A percentile compares a stretch with the other conserved stretches of the same genome.
phyloP scores from a whole-genome alignment of 2,888 invertebrate genomes.

The Ptychoptera contaminata region DNA sequence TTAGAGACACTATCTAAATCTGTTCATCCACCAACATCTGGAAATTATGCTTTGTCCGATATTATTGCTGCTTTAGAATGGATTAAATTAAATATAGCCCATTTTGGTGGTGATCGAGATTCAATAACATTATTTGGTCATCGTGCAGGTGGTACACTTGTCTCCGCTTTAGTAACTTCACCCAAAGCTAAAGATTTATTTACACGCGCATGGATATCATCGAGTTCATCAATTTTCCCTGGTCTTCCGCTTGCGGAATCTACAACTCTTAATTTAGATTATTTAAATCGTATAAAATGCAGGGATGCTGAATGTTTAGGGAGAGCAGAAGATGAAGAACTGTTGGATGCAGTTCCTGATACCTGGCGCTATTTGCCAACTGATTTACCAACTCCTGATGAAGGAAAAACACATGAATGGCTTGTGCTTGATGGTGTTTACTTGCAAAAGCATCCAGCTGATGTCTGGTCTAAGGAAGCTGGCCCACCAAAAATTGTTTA shows the following conservation, averaged over 20 bases:
- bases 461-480: slow-evolving; percentile 41
- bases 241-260: slow-evolving; percentile 43
- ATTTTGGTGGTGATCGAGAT: slow-evolving; percentile 67
- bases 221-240: slow-evolving; percentile 58
- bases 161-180: slow-evolving; percentile 51
- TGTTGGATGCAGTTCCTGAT: slow-evolving; percentile 54
- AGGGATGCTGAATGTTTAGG: slow-evolving; percentile 42
- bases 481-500: slow-evolving; percentile 40
- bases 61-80: slow-evolving; percentile 60
- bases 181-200: slow-evolving; percentile 48
- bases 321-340: slow-evolving; percentile 34
- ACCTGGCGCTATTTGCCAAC: slow-evolving; percentile 48
- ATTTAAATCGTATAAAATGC: slow-evolving; percentile 41
- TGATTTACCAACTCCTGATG: slow-evolving; percentile 36
- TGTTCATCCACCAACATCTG: slow-evolving; percentile 58
- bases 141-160: slow-evolving; percentile 69
- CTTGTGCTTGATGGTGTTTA: slow-evolving; percentile 57
- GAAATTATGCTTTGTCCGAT: slow-evolving; percentile 76
- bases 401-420: slow-evolving; percentile 52
- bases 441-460: slow-evolving; percentile 47
- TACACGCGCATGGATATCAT: slow-evolving; percentile 63
- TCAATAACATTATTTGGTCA: slow-evolving; percentile 73
- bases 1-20: slow-evolving; percentile 50
- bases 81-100: slow-evolving; percentile 64
- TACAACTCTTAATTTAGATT: slow-evolving; percentile 43